Evolutionary conservation across 2,113 vertebrate species (phyloP), one percentile per base, ranked within the genome.

Genomic region (Nansenia antarctica): DNA sequence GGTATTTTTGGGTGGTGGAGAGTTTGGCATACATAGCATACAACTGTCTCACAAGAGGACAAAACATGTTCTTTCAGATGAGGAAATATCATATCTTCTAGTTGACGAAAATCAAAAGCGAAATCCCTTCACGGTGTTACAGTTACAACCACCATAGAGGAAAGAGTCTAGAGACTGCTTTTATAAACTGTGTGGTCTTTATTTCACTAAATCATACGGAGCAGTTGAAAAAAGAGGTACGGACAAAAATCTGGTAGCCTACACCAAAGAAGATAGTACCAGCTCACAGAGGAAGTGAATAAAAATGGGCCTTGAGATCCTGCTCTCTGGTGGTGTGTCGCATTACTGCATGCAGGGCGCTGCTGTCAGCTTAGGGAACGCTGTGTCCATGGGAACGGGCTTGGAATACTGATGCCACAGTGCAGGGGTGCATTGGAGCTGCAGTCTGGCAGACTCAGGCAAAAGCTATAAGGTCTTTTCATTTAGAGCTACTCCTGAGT

Each of bases 391-490:
- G 86, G 81, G 29, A 77, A 87, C 87, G 87, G 90, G 80, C 71
- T 76, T 73, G 65, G 88, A 90, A 92, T 91, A 90, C 89, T 88
- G 90, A 92, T 91, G 80, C 72, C 79, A 74, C 84, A 62, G 84
- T 86, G 86, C 85, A 88, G 87, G 75, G 83, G 78, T 83, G 83
- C 86, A 77, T 18, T 42, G 82, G 77, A 82, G 81, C 89, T 87
- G 88, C 88, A 68, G 83, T 87, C 70, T 76, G 80, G 65, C 78
- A 64, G 45, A 30, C 61, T 72, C 53, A 1, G 22, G 70, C 72
- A 72, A 78, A 30, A 39, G 14, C 42, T 66, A n/a, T n/a, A 53
- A 12, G 42, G 9, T 12, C 20, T 30, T 52, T 9, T 58, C 26
- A 30, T 58, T n/a, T 58, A 54, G 20, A 54, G 26, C 11, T 58